Evolutionary conservation across 2,888 invertebrate species (phyloP).

Genomic region (Aplocera efformata): DNA sequence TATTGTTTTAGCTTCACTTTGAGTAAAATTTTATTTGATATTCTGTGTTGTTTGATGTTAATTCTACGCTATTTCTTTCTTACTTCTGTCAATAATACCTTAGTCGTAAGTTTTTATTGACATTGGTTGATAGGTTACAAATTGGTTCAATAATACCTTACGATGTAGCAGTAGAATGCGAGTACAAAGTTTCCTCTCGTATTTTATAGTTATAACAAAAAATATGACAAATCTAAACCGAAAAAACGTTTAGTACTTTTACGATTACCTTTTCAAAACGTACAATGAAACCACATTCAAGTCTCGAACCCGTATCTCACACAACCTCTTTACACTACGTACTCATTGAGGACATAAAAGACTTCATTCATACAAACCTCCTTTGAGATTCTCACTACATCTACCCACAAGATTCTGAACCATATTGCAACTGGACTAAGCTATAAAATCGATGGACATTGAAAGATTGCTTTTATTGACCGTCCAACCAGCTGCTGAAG

Average conservation of each 20-base stretch:
- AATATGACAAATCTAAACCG: background rate
- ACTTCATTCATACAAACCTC: slow-evolving; percentile 16
- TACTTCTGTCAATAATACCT: too few species aligned
- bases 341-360: slow-evolving; percentile 14
- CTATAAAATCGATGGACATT: background rate
- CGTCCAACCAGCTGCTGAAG: background rate
- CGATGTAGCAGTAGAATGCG: too few species aligned
- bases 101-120: too few species aligned
- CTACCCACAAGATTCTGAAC: slow-evolving; percentile 2
- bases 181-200: too few species aligned
- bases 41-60: too few species aligned
- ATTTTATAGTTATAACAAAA: background rate
- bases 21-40: too few species aligned
- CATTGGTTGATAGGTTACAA: too few species aligned
- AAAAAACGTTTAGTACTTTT: too few species aligned
- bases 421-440: background rate
- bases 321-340: background rate
- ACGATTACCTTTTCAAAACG: slow-evolving; percentile 2
- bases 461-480: background rate
- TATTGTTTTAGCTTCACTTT: too few species aligned
- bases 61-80: too few species aligned
- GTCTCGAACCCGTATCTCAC: slow-evolving; percentile 6
- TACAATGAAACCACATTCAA: slow-evolving; percentile 13
- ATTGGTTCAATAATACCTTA: too few species aligned
- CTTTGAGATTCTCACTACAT: slow-evolving; percentile 2